phyloP scores from a whole-genome alignment of 2,797 vertebrate species.

The Enteromius viviparus region DNA sequence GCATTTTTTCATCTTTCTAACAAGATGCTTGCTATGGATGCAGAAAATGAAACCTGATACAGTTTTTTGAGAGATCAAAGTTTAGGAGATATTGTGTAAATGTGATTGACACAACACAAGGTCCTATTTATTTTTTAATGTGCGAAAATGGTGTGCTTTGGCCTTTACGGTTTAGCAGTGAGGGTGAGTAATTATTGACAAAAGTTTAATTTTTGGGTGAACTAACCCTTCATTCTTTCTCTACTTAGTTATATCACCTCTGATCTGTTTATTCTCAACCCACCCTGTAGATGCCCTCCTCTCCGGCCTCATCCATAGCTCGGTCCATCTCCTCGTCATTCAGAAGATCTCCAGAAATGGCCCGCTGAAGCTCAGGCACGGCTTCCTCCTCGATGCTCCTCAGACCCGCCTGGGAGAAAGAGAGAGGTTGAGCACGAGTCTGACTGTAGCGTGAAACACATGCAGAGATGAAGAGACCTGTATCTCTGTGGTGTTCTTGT shows the following conservation, averaged over 20 bases:
- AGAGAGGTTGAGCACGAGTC: background rate
- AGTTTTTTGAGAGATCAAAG: too few species aligned
- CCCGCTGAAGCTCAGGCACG: slow-evolving; percentile 84
- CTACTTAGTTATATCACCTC: too few species aligned
- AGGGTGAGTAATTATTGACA: too few species aligned
- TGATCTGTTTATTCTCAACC: slow-evolving; percentile 1
- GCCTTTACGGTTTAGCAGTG: too few species aligned
- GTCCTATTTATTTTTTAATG: too few species aligned
- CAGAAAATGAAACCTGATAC: too few species aligned
- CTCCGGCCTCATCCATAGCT: slow-evolving; percentile 82
- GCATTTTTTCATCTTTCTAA: too few species aligned
- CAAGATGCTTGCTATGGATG: too few species aligned
- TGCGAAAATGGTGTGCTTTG: too few species aligned
- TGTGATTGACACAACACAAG: too few species aligned
- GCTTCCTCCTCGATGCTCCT: slow-evolving; percentile 90
- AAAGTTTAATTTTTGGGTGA: too few species aligned
- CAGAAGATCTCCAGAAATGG: slow-evolving; percentile 90
- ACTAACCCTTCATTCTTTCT: background rate
- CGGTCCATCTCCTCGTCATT: slow-evolving; percentile 87
- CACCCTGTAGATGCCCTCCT: slow-evolving; percentile 89
- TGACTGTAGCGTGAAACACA: background rate
- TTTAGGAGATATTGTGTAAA: too few species aligned
- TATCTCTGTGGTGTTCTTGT: slow-evolving; percentile 84
- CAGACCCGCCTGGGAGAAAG: slow-evolving; percentile 82
- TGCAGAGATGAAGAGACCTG: slow-evolving; percentile 74